A percentile compares a stretch with the other conserved stretches of the same genome.
These are phyloP conservation scores for Pegoplata infirma DNA, from an alignment of 2,888 invertebrate species.

Conservation along the genomic window DNA sequence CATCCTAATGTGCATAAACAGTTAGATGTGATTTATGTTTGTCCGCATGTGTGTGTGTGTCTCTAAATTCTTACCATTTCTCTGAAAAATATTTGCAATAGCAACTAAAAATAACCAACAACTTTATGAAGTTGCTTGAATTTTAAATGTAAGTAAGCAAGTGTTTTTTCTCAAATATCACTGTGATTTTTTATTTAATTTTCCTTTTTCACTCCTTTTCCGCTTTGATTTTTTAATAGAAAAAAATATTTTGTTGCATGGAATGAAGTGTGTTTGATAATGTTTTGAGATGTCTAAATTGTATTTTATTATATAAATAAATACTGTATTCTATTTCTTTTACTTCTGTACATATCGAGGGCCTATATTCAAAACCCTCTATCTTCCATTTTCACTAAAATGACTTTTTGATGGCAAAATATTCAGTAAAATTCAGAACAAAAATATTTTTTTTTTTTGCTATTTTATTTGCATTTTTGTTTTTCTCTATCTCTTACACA, in stretches of 20 bases:
- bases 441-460: too few species aligned
- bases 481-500: too few species aligned
- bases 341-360: background rate
- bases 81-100: constrained; percentile 13
- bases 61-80: background rate
- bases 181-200: constrained; percentile 25
- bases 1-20: too few species aligned
- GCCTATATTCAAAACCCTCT: too few species aligned
- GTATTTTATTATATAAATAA: constrained; percentile 36
- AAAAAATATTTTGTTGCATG: constrained; percentile 16
- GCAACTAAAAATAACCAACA: constrained; percentile 3
- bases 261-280: constrained; percentile 26
- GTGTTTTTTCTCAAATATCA: constrained; percentile 27
- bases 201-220: constrained; percentile 9
- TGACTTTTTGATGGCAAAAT: too few species aligned
- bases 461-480: too few species aligned
- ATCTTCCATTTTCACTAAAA: too few species aligned
- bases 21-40: background rate
- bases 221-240: background rate
- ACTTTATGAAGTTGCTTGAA: constrained; percentile 29
- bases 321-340: constrained; percentile 6
- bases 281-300: constrained; percentile 28
- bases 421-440: too few species aligned
- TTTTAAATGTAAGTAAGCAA: constrained; percentile 21
- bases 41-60: constrained; percentile 30